Evolutionary conservation across 2,888 invertebrate species (phyloP).

Genomic region (Zeuzera pyrina): DNA sequence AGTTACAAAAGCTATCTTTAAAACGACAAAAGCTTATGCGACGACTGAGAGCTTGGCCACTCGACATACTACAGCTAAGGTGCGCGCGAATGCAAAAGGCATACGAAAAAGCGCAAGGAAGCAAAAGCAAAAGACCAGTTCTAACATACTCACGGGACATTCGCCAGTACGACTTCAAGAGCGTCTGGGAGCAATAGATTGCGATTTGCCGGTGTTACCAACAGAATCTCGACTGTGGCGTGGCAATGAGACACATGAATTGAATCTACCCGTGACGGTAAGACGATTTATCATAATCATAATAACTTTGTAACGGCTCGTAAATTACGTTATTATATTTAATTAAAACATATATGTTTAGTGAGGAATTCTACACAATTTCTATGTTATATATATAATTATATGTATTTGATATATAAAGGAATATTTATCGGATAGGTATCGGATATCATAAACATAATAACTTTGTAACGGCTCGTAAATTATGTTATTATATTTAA

Average conservation of each 20-base stretch:
- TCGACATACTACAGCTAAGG: constrained; percentile 39
- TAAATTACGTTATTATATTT: background rate
- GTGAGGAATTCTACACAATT: background rate
- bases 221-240: constrained; percentile 79
- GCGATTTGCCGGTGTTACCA: constrained; percentile 77
- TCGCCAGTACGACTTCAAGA: constrained; percentile 70
- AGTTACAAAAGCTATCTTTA: constrained; percentile 49
- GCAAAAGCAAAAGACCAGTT: constrained; percentile 57
- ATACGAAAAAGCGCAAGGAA: constrained; percentile 54
- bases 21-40: constrained; percentile 47
- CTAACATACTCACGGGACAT: constrained; percentile 38
- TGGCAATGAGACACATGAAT: constrained; percentile 80
- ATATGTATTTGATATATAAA: constrained; percentile 7
- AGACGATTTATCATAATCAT: too few species aligned
- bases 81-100: constrained; percentile 47
- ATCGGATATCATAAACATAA: too few species aligned
- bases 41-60: constrained; percentile 41
- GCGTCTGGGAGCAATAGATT: constrained; percentile 76
- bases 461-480: too few species aligned
- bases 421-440: too few species aligned
- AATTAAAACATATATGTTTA: constrained; percentile 2
- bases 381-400: constrained; percentile 4
- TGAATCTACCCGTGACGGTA: constrained; percentile 78
- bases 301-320: too few species aligned
- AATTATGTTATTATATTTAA: too few species aligned